These are phyloP conservation scores for Sebastes fasciatus DNA, from an alignment of 2,113 vertebrate genomes.

Conservation along the genomic window DNA sequence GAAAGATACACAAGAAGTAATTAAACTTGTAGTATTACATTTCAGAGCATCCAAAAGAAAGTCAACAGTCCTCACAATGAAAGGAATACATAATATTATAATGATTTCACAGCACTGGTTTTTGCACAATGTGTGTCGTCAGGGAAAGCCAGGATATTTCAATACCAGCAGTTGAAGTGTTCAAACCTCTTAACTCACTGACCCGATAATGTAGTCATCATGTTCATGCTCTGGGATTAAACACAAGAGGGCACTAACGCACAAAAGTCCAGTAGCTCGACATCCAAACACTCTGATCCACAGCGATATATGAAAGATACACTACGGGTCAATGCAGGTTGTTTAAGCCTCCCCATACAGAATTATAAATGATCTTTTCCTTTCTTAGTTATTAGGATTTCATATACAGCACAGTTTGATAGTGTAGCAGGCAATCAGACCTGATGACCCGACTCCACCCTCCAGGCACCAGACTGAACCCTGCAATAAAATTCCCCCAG, in stretches of 20 bases:
- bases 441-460: not conserved
- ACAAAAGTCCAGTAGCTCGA: not conserved
- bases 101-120: not conserved
- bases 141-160: not conserved
- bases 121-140: not conserved
- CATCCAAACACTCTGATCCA: not conserved
- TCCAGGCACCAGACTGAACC: not conserved
- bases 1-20: not conserved
- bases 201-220: not conserved
- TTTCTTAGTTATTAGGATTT: not conserved
- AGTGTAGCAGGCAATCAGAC: not conserved
- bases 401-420: not conserved
- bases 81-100: not conserved
- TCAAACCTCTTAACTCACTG: not conserved
- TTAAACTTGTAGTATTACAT: not conserved
- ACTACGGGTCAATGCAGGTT: not conserved
- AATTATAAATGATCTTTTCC: not conserved
- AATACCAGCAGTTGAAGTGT: not conserved
- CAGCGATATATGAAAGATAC: not conserved
- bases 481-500: constrained; percentile 3
- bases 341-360: not conserved
- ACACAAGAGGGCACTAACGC: constrained; percentile 68
- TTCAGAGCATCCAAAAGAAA: not conserved
- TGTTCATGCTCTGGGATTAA: constrained; percentile 20
- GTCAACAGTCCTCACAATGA: not conserved